Evolutionary conservation across 2,797 vertebrate genomes (phyloP), one percentile per base, ranked within the genome.

Genomic region (Intellagama lesueurii): DNA sequence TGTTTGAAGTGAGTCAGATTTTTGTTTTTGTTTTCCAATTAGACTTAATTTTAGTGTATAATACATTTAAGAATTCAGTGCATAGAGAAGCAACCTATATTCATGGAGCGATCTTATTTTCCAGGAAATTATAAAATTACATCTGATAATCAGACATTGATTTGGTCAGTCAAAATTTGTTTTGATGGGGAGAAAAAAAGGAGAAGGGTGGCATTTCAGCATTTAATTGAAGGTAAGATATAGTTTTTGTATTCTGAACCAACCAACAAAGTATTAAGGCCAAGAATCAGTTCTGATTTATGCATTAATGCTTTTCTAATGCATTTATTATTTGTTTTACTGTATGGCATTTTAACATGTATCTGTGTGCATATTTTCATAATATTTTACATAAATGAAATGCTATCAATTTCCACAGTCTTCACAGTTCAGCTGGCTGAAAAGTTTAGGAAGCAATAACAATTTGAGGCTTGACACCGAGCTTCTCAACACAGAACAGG

Each of bases 1-100:
- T 87, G 89, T 92, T 85, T 91, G 70, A 90, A 92, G 87, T 86
- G 83, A 92, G 82, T 92, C 77, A 93, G 47, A 85, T 49, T 87
- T 95, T 90, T 91, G 49, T 85, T 91, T 92, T 87, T 92, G 93
- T 95, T 92, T 89, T 88, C 80, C 83, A 94, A 94, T 94, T 91
- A 91, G 79, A 88, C 72, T 91, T 90, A 85, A 83, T 75, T 93
- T 95, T 92, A 93, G 87, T 77, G 77, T 92, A 81, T 70, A 85
- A 69, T 75, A 87, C 79, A 52, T 60, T 83, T 89, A 82, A 87
- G 69, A 92, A 86, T 47, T 88, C 7, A 17, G 47, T 88, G 17
- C 83, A 90, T 47, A n/a, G 66, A 83, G 26, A 82, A 32, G 32
- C 70, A 88, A 86, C 92, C 89, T 90, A 89, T 89, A 94, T 85